A percentile compares a stretch with the other conserved stretches of the same genome.
Evolutionary conservation across 1,140 invertebrate genomes (phyloP).

Genomic region (Drosophila malerkotliana): DNA sequence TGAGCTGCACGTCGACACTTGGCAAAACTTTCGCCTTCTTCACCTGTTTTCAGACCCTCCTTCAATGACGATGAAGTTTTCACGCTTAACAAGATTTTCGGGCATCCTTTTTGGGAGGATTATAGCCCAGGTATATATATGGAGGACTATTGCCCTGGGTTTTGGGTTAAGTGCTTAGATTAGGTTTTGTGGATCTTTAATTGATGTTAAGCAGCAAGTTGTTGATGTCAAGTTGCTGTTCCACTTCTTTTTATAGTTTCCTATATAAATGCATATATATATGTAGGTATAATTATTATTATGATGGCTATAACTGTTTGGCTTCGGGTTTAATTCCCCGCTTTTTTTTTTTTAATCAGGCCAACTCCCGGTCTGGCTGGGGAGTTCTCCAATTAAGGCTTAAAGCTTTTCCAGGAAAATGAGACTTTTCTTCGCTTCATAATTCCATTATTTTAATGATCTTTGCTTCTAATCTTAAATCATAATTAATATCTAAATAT

Average conservation of each 20-base stretch:
- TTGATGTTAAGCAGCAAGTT: slow-evolving; percentile 71
- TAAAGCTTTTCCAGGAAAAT: slow-evolving; percentile 11
- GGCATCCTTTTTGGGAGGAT: slow-evolving; percentile 1
- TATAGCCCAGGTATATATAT: neutral
- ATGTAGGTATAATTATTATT: neutral
- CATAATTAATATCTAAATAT: neutral
- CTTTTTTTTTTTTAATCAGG: neutral
- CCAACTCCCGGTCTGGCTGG: no score
- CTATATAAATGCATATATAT: neutral
- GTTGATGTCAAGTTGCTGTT: slow-evolving; percentile 47
- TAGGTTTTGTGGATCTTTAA: slow-evolving; percentile 76
- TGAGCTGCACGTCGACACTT: slow-evolving; percentile 65
- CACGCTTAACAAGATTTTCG: slow-evolving; percentile 27
- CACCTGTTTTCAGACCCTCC: slow-evolving; percentile 20
- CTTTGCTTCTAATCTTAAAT: neutral
- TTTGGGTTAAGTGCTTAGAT: slow-evolving; percentile 71
- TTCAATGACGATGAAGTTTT: slow-evolving; percentile 38
- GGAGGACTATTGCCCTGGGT: slow-evolving; percentile 32
- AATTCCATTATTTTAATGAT: neutral
- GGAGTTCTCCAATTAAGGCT: neutral
- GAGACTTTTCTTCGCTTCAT: neutral
- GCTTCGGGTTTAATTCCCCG: slow-evolving; percentile 4
- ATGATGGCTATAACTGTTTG: neutral
- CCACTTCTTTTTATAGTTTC: neutral
- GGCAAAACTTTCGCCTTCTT: slow-evolving; percentile 62